phyloP scores from a whole-genome alignment of 2,797 vertebrate genomes.

The Tenualosa ilisha region DNA sequence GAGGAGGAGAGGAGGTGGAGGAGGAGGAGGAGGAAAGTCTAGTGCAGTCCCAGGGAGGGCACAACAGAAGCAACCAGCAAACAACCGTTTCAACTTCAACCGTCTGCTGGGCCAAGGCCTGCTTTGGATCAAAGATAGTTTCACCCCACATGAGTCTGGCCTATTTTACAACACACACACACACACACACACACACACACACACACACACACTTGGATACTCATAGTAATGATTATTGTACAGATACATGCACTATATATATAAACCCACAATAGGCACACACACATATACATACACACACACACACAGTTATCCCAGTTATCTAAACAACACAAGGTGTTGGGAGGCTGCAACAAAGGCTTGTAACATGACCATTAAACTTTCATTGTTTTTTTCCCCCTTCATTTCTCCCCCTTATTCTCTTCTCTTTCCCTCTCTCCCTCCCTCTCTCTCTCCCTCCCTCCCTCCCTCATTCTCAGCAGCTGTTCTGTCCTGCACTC shows the following conservation, averaged over 20 bases:
- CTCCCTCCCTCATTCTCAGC: slow-evolving; percentile 51
- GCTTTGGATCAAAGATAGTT: slow-evolving; percentile 77
- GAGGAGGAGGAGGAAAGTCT: neutral
- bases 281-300: neutral
- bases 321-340: slow-evolving; percentile 85
- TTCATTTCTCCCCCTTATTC: slow-evolving; percentile 60
- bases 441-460: neutral
- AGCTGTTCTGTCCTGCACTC: slow-evolving; percentile 72
- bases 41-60: slow-evolving; percentile 52
- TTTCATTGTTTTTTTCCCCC: slow-evolving; percentile 83
- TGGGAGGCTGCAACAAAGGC: slow-evolving; percentile 83
- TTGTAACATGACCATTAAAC: slow-evolving; percentile 89
- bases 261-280: neutral
- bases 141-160: slow-evolving; percentile 79
- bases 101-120: slow-evolving; percentile 67
- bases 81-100: slow-evolving; percentile 48
- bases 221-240: neutral
- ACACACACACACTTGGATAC: slow-evolving; percentile 4
- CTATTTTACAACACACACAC: slow-evolving; percentile 66
- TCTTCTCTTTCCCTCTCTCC: slow-evolving; percentile 46
- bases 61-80: slow-evolving; percentile 35
- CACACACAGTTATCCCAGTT: slow-evolving; percentile 65
- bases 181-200: slow-evolving; percentile 37
- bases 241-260: neutral
- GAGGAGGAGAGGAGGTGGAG: neutral